phyloP scores from a whole-genome alignment of 2,113 vertebrate genomes.

The Zootoca vivipara region DNA sequence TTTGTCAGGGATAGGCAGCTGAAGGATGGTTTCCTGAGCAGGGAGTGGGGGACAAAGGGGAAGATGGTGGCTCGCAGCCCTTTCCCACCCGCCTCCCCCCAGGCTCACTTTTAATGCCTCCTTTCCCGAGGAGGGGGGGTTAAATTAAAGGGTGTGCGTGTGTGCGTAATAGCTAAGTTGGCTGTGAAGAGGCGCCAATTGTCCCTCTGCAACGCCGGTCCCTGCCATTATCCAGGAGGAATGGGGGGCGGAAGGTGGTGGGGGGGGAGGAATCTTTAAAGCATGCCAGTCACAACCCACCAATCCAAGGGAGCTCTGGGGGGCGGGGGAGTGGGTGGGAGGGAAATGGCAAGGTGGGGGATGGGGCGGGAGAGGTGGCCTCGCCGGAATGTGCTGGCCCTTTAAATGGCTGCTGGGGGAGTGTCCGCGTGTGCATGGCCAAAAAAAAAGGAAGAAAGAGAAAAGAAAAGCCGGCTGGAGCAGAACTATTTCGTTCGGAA shows the following conservation, averaged over 20 bases:
- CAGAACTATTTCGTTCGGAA: neutral
- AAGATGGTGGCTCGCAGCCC: neutral
- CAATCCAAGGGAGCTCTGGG: conserved; percentile 2
- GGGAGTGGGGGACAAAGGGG: conserved; percentile 3
- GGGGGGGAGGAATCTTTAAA: conserved; percentile 1
- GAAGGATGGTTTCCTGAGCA: neutral
- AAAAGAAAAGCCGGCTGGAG: neutral
- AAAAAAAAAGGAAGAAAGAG: neutral
- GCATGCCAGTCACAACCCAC: conserved; percentile 20
- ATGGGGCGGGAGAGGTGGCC: neutral
- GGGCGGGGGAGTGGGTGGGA: neutral
- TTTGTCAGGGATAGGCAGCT: too few relatives aligned
- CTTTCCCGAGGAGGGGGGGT: neutral
- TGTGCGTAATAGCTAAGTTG: neutral
- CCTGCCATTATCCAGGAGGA: conserved; percentile 9
- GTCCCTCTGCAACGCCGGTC: neutral
- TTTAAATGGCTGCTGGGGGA: conserved; percentile 31
- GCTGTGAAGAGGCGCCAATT: conserved; percentile 26
- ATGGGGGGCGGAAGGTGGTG: neutral
- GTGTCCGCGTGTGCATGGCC: neutral
- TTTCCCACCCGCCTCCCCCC: conserved; percentile 1
- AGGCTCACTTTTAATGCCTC: conserved; percentile 1
- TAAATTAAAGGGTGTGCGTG: neutral
- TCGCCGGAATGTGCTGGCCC: conserved; percentile 13
- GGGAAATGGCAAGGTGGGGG: conserved; percentile 15